Percentiles rank a stretch among this genome's conserved stretches.
These are phyloP conservation scores for Temnopleurus reevesii DNA, from an alignment of 53 echinoderm and acorn worm species.

Conservation along the genomic window DNA sequence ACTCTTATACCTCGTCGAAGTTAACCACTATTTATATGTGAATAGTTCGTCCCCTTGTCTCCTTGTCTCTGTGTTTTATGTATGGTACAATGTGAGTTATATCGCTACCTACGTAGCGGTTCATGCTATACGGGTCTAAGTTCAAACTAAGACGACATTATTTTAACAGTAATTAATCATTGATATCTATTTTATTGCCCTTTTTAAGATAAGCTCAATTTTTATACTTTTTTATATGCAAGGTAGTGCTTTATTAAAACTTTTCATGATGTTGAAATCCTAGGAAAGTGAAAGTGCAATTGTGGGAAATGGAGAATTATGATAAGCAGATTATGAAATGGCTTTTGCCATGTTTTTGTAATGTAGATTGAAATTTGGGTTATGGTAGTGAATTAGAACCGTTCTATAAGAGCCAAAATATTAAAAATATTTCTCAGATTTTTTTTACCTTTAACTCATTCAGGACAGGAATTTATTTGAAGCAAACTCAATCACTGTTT, in stretches of 20 bases:
- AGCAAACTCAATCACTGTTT: too few species aligned
- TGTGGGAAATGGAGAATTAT: neutral
- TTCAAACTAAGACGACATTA: neutral
- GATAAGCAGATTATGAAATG: too few species aligned
- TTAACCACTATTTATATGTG: slow-evolving; percentile 15
- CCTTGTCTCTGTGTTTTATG: neutral
- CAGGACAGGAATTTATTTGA: too few species aligned
- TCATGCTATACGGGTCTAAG: slow-evolving; percentile 26
- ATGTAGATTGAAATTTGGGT: too few species aligned
- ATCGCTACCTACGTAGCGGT: slow-evolving; percentile 8
- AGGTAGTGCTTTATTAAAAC: neutral
- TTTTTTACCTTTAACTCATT: too few species aligned
- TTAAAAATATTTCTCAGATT: too few species aligned
- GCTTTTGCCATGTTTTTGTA: too few species aligned
- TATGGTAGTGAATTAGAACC: too few species aligned
- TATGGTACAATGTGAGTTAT: too few species aligned
- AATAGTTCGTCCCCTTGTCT: neutral
- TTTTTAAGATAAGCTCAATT: neutral
- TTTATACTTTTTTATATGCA: slow-evolving; percentile 1
- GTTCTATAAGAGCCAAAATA: too few species aligned
- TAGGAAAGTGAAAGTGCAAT: neutral
- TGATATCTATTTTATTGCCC: neutral
- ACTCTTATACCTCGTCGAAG: neutral
- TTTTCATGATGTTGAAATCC: neutral
- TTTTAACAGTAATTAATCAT: neutral